Base-by-base conservation (phyloP, 2,797 vertebrate genomes). In the Cyprinella venusta region DNA sequence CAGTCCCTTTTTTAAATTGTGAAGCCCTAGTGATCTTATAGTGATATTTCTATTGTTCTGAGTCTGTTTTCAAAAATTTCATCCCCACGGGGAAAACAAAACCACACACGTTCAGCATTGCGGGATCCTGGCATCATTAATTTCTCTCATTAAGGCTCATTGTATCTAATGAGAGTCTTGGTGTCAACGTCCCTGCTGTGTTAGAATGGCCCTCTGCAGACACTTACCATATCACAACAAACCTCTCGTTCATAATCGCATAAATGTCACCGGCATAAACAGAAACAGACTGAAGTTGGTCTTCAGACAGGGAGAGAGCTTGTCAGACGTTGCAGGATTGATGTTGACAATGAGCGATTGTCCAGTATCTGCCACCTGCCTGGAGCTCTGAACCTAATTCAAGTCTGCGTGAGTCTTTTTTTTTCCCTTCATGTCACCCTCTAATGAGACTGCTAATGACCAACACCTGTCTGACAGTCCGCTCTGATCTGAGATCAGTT, bases 391-490 rank as follows among this genome's bases (percentile, higher is more conserved):
- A 77, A 59, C 40, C 24, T 65, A 82, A 75, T 64, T 63, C 76
- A 45, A 18, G 19, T 63, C 33, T 77, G 68, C 42, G 16, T 64
- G 72, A 56, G 75, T 33, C 81, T 83, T 59, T 76, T 33, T 33
- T 54, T 24, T 67, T 36, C 36, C 21, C 52, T 48, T 59, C 26
- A 21, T 86, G 63, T 86, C 65, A 64, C 42, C 21, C 67, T 82
- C 56, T 88, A 81, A 83, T 72, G 56, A 79, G 75, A 63, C 77
- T 64, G 68, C 76, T 88, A 86, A 88, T 86, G 78, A 85, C 54
- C 80, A 86, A 76, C 80, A 88, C 86, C 87, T 88, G 85, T 81
- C 84, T 86, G 81, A 63, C 85, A 70, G 83, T 81, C 74, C 72
- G 48, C 18, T 45, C 78, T 65, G 80, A 76, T 86, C 81, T 15